phyloP scores from a whole-genome alignment of 2,888 invertebrate genomes.

The Coenonympha glycerion region DNA sequence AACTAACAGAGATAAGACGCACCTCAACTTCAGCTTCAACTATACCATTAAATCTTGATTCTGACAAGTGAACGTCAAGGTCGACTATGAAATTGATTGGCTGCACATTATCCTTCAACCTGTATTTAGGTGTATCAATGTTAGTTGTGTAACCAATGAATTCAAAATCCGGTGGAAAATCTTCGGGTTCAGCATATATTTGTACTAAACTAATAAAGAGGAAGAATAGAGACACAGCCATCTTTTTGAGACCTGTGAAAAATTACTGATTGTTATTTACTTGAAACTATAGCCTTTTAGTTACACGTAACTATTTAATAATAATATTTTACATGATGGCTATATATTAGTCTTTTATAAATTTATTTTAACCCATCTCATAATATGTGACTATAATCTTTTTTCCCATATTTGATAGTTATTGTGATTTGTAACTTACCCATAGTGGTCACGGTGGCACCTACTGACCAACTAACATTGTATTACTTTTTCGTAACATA shows the following conservation, averaged over 20 bases:
- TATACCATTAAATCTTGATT: conserved; percentile 47
- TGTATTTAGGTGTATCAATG: conserved; percentile 50
- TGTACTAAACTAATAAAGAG: conserved; percentile 42
- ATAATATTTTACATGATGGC: too few relatives aligned
- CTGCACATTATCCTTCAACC: conserved; percentile 48
- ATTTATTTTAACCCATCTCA: too few relatives aligned
- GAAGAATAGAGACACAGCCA: conserved; percentile 39
- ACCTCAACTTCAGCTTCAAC: conserved; percentile 47
- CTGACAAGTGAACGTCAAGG: conserved; percentile 51
- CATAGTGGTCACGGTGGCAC: conserved; percentile 45
- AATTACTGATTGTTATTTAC: neutral
- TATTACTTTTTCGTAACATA: conserved; percentile 13
- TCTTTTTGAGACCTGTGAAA: conserved; percentile 47
- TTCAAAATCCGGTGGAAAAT: conserved; percentile 52
- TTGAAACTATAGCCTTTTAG: neutral
- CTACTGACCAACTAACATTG: conserved; percentile 45
- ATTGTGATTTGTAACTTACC: conserved; percentile 42
- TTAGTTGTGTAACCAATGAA: conserved; percentile 44
- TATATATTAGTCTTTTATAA: too few relatives aligned
- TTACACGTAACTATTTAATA: neutral
- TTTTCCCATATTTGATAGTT: neutral
- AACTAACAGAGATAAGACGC: conserved; percentile 29
- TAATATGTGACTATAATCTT: neutral
- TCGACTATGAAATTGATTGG: conserved; percentile 47
- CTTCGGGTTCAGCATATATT: conserved; percentile 44